Percentiles rank a stretch among this genome's conserved stretches.
phyloP scores from a whole-genome alignment of 2,113 vertebrate species.

The Phainopepla nitens region DNA sequence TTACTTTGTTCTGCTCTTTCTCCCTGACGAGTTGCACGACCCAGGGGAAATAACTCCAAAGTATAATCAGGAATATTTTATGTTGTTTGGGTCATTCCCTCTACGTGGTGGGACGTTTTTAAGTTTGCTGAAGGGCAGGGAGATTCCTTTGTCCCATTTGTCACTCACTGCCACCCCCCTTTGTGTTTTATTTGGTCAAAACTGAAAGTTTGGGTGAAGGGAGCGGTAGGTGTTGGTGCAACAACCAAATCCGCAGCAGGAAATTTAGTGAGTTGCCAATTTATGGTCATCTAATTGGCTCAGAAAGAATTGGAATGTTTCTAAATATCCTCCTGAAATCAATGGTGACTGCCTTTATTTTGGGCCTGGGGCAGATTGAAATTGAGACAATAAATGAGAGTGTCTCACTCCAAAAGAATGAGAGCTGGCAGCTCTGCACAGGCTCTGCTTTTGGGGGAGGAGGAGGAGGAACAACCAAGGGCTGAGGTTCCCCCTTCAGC shows the following conservation, averaged over 20 bases:
- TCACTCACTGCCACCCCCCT: not conserved
- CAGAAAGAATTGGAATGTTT: conserved; percentile 64
- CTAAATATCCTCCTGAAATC: conserved; percentile 71
- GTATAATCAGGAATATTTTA: not conserved
- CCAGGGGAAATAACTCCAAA: not conserved
- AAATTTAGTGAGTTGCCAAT: conserved; percentile 62
- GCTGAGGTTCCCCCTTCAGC: not conserved
- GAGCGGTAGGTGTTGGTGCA: not conserved
- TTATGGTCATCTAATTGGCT: conserved; percentile 63
- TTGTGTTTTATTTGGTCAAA: not conserved
- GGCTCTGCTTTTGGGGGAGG: not conserved
- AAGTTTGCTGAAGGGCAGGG: not conserved
- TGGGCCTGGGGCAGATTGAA: conserved; percentile 69
- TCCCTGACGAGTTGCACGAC: not conserved
- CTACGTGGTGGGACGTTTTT: not conserved
- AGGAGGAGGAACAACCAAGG: not conserved
- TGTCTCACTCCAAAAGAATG: conserved; percentile 67
- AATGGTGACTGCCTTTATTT: conserved; percentile 73
- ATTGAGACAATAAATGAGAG: conserved; percentile 77
- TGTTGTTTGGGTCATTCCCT: not conserved
- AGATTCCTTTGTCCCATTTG: not conserved
- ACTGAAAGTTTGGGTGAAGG: not conserved
- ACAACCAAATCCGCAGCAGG: conserved; percentile 53
- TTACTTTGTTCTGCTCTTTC: conserved; percentile 13
- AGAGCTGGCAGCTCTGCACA: conserved; percentile 49